Percentiles rank a stretch among this genome's conserved stretches.
Conservation (phyloP, 1,140 invertebrate species). For the Drosophila sp. region DNA sequence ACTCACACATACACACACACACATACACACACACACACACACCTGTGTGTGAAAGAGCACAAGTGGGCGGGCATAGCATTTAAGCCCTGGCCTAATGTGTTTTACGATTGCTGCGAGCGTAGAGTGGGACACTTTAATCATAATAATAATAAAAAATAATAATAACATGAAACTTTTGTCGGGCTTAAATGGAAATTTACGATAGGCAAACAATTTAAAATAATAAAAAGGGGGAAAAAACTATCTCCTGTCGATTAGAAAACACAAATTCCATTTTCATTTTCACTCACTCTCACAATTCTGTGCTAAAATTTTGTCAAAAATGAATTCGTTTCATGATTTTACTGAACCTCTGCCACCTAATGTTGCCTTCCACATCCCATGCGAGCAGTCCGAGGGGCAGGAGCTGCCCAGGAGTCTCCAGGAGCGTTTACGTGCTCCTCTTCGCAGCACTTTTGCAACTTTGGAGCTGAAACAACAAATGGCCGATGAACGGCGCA, state of each 20-base stretch:
- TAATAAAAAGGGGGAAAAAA: not conserved
- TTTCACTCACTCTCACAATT: not conserved
- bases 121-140: conserved; percentile 69
- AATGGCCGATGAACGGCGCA: conserved; percentile 20
- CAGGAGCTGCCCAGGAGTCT: conserved; percentile 21
- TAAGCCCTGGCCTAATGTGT: conserved; percentile 50
- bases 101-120: conserved; percentile 28
- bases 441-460: not conserved
- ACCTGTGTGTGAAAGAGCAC: not conserved
- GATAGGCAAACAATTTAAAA: conserved; percentile 1
- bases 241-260: not conserved
- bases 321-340: not conserved
- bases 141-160: conserved; percentile 78
- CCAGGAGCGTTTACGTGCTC: not conserved
- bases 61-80: conserved; percentile 2
- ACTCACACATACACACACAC: conserved; percentile 19
- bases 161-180: conserved; percentile 72
- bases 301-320: not conserved
- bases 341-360: not conserved
- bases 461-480: not conserved
- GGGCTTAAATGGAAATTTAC: conserved; percentile 3
- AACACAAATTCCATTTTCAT: not conserved
- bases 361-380: conserved; percentile 32
- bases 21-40: conserved; percentile 11
- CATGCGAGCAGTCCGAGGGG: conserved; percentile 22